Conservation (phyloP, 2,888 invertebrate genomes). For the Trachelus stipa region DNA sequence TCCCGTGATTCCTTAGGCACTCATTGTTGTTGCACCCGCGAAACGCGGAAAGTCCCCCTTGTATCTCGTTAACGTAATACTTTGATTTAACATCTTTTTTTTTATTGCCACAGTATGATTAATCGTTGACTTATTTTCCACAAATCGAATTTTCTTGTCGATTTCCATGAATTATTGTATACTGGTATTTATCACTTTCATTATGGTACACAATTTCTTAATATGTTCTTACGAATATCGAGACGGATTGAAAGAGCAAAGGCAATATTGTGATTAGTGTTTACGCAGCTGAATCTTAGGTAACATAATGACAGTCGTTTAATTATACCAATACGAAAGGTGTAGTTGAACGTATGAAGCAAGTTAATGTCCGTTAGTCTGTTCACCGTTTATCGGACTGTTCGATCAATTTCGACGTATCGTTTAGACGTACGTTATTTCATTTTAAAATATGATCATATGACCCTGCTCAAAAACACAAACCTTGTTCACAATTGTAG, state of each 20-base stretch:
- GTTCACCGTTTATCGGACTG: background rate
- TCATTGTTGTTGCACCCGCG: background rate
- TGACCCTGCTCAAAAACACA: background rate
- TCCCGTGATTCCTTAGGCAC: background rate
- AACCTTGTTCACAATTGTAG: constrained; percentile 2
- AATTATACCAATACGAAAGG: background rate
- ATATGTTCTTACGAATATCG: background rate
- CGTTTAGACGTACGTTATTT: background rate
- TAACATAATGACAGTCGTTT: background rate
- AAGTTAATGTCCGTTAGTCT: background rate
- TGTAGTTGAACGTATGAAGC: background rate
- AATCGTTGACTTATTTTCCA: background rate
- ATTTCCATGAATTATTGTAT: background rate
- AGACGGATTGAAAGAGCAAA: background rate
- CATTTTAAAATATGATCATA: background rate
- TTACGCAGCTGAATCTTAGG: background rate
- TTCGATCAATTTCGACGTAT: background rate
- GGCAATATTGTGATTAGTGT: background rate
- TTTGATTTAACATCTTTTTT: background rate
- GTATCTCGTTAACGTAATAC: background rate
- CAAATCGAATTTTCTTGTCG: background rate
- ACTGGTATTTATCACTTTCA: background rate
- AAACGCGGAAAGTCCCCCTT: background rate
- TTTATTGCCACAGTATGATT: background rate
- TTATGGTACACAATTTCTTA: background rate